Evolutionary conservation across 1,140 invertebrate genomes (phyloP), one percentile per base, ranked within the genome.

Genomic region (Drosophila micromelanica): DNA sequence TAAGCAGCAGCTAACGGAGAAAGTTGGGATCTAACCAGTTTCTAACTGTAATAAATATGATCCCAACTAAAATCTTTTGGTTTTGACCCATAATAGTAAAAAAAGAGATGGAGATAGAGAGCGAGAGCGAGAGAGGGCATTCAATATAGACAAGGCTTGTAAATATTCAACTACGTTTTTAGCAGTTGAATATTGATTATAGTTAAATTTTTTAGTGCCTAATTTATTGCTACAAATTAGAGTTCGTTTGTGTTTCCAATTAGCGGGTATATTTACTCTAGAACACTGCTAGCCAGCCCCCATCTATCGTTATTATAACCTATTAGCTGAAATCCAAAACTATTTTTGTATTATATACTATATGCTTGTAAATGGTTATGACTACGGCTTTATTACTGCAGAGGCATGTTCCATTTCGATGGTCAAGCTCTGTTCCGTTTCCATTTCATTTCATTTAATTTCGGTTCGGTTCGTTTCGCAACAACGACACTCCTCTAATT

Each of bases 401-500:
- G n/a, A 8, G 3, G n/a, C 7, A 49, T 9, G 48, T 23, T 38
- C 17, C 40, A 17, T 27, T 43, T 35, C 27, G 35, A 27, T n/a
- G 11, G 12, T 35, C 17, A n/a, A 12, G 13, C 23, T 23, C 23
- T 23, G 45, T 69, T 69, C 12, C 59, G 17, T 61, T 40, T 32
- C 55, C 32, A 9, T 9, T 9, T 32, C 30, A 7, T 32, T 62
- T 32, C 56, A 37, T 80, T 80, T 32, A 5, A 7, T 32, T 62
- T 32, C 56, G 40, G 80, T 80, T 49, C 45, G 72, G 61, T 84
- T 61, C 35, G 45, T 78, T 74, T 68, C 56, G 51, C 56, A 60
- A 30, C 48, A 48, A 48, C 48, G 80, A 62, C 76, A 78, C 80
- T 78, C 80, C 80, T 71, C 52, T 71, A 68, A 73, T 84, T 78